A percentile compares a stretch with the other conserved stretches of the same genome.
phyloP scores from a whole-genome alignment of 2,797 vertebrate genomes.

The Gadopsis bispinosus region DNA sequence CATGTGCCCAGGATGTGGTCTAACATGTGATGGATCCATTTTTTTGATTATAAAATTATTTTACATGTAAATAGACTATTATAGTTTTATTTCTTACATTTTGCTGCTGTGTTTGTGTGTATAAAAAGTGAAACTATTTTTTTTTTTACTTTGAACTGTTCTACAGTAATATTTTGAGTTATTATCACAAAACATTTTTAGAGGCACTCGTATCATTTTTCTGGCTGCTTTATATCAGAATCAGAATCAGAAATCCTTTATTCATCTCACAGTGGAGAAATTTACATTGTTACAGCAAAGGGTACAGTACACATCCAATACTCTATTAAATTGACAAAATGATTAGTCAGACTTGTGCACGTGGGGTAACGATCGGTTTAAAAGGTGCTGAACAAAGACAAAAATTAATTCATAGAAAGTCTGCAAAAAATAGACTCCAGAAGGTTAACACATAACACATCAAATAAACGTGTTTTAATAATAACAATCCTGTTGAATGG shows the following conservation, averaged over 20 bases:
- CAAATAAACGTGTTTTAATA: neutral
- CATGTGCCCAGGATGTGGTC: neutral
- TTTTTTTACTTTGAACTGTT: neutral
- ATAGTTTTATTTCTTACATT: neutral
- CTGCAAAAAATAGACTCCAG: neutral
- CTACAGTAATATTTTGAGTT: neutral
- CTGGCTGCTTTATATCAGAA: too few species aligned
- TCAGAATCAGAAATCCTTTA: too few species aligned
- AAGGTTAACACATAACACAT: neutral
- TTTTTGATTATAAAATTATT: neutral
- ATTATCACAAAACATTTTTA: neutral
- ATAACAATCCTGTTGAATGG: conserved; percentile 12
- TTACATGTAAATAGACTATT: neutral
- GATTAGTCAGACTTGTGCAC: neutral
- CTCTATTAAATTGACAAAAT: too few species aligned
- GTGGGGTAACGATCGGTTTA: neutral
- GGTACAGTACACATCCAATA: too few species aligned
- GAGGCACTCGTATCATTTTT: neutral
- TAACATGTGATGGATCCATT: neutral
- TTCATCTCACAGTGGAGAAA: too few species aligned
- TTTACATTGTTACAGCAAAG: too few species aligned
- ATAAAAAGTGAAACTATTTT: neutral
- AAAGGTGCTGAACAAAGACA: neutral
- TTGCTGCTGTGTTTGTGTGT: neutral
- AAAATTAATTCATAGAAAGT: neutral